These are phyloP conservation scores for Trachymyrmex cornetzi DNA, from an alignment of 1,140 invertebrate genomes.

Conservation along the genomic window DNA sequence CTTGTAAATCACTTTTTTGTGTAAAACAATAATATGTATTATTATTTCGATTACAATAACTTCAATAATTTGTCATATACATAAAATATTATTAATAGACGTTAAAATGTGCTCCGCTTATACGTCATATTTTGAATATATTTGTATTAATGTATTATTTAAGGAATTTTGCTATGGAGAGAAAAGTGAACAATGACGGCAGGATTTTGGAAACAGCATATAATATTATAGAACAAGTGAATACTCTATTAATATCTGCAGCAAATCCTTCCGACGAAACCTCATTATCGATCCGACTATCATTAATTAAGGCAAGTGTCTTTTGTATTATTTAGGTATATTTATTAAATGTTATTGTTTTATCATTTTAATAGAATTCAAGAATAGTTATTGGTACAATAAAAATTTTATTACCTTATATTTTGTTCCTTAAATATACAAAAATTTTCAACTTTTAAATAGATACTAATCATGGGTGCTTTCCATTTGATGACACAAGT, in stretches of 20 bases:
- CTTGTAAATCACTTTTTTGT: constrained; percentile 43
- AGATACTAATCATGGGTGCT: background rate
- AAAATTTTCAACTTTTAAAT: constrained; percentile 4
- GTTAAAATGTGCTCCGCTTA: background rate
- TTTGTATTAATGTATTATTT: constrained; percentile 64
- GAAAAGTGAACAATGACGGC: constrained; percentile 76
- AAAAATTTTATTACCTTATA: background rate
- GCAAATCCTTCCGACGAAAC: constrained; percentile 90
- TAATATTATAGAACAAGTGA: constrained; percentile 86
- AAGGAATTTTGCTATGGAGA: constrained; percentile 80
- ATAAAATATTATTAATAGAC: background rate
- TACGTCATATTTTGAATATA: background rate
- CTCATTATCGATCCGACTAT: constrained; percentile 88
- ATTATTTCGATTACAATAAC: background rate
- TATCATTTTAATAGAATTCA: background rate
- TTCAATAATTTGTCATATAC: background rate
- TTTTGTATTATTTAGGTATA: constrained; percentile 5
- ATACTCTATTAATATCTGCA: constrained; percentile 88
- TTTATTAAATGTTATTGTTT: background rate
- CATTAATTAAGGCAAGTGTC: constrained; percentile 89
- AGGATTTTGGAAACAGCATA: constrained; percentile 83
- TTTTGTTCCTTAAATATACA: background rate
- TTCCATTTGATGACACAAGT: no score
- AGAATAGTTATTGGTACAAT: background rate
- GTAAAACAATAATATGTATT: constrained; percentile 6